Conservation (phyloP, 2,888 invertebrate genomes). For the Sphaerophoria taeniata region DNA sequence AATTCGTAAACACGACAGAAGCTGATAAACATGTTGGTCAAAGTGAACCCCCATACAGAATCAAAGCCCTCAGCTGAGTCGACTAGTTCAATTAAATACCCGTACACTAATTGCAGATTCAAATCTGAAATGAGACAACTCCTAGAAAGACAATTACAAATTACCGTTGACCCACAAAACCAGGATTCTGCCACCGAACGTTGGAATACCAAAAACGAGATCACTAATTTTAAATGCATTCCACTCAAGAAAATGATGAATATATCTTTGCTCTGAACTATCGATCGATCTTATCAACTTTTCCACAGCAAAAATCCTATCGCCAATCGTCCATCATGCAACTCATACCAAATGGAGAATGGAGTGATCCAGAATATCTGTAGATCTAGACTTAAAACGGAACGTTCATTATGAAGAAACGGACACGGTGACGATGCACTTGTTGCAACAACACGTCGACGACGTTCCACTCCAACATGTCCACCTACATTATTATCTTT, state of each 20-base stretch:
- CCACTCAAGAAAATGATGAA: constrained; percentile 38
- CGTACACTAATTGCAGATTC: background rate
- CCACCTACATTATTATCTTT: constrained; percentile 67
- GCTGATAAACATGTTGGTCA: too few species aligned
- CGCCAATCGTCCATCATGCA: constrained; percentile 25
- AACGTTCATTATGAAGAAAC: constrained; percentile 17
- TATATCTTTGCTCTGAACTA: constrained; percentile 1
- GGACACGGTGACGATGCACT: constrained; percentile 57
- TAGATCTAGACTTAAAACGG: background rate
- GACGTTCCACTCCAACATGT: constrained; percentile 63
- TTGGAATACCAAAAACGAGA: background rate
- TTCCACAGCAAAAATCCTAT: constrained; percentile 45
- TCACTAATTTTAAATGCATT: constrained; percentile 13
- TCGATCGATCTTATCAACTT: constrained; percentile 61
- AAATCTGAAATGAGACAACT: constrained; percentile 27
- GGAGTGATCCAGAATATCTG: constrained; percentile 41
- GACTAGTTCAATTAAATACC: too few species aligned
- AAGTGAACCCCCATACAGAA: too few species aligned
- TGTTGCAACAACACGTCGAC: constrained; percentile 40
- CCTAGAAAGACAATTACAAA: constrained; percentile 34
- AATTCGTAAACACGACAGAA: too few species aligned
- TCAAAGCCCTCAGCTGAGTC: too few species aligned
- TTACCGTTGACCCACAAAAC: background rate
- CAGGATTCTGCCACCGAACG: constrained; percentile 3
- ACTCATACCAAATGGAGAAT: constrained; percentile 3